Conservation (phyloP, 2,113 vertebrate species). For the Mola mola region DNA sequence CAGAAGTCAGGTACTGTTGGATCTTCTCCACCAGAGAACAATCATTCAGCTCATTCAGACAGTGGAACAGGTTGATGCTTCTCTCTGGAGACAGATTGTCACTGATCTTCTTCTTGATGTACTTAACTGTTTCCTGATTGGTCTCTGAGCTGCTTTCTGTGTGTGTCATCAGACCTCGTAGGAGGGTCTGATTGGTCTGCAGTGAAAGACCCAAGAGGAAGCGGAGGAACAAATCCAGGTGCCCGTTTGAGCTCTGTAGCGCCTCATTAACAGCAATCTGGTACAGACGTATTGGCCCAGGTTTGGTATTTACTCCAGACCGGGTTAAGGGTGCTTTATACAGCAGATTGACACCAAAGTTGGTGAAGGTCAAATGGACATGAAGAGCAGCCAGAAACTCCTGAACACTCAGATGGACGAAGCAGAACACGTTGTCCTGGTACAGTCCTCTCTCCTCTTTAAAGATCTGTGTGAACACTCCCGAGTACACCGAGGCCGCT, state of each 20-base stretch:
- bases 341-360: slow-evolving; percentile 32
- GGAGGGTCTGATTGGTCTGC: slow-evolving; percentile 20
- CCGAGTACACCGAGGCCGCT: not conserved
- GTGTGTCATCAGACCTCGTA: slow-evolving; percentile 2
- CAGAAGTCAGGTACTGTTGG: slow-evolving; percentile 10
- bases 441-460: slow-evolving; percentile 18
- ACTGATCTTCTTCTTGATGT: slow-evolving; percentile 33
- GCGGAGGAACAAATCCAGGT: slow-evolving; percentile 45
- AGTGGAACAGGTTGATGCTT: slow-evolving; percentile 41
- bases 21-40: slow-evolving; percentile 19
- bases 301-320: not conserved
- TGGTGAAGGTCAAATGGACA: slow-evolving; percentile 45
- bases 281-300: slow-evolving; percentile 4
- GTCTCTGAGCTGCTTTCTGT: not conserved
- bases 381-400: slow-evolving; percentile 63
- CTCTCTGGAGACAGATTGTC: slow-evolving; percentile 6
- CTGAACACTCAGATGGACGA: slow-evolving; percentile 52
- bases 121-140: not conserved
- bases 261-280: slow-evolving; percentile 38
- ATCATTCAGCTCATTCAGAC: slow-evolving; percentile 22
- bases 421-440: slow-evolving; percentile 11
- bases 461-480: slow-evolving; percentile 18
- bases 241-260: slow-evolving; percentile 47
- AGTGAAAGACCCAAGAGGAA: slow-evolving; percentile 52
- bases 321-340: not conserved